Conservation (phyloP, 2,113 vertebrate species). For the Guaruba guarouba region DNA sequence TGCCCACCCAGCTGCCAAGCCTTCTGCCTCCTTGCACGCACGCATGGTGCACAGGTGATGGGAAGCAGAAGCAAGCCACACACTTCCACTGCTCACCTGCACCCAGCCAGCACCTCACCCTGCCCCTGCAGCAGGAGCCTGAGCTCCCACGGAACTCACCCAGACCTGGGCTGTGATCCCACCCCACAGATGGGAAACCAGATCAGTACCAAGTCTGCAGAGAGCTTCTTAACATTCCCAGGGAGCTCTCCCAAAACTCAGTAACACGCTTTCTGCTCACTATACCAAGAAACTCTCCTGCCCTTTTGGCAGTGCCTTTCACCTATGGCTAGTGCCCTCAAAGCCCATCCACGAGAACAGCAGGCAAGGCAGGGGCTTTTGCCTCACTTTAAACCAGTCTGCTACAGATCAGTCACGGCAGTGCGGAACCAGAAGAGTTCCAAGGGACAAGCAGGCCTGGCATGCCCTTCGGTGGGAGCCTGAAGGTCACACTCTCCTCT, state of each 20-base stretch:
- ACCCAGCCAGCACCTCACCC: neutral
- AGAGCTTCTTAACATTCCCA: neutral
- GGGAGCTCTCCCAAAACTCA: neutral
- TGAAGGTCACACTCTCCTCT: slow-evolving; percentile 76
- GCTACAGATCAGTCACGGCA: neutral
- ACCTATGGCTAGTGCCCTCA: neutral
- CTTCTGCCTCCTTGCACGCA: neutral
- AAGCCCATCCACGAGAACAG: neutral
- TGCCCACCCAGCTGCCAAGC: neutral
- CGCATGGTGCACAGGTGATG: neutral
- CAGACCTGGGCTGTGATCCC: neutral
- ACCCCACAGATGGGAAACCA: neutral
- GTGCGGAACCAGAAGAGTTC: neutral
- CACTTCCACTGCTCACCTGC: neutral
- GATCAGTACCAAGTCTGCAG: neutral
- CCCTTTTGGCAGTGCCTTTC: neutral
- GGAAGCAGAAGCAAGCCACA: neutral
- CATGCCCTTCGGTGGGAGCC: slow-evolving; percentile 73
- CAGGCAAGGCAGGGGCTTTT: neutral
- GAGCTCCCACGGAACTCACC: neutral
- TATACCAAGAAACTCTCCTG: neutral
- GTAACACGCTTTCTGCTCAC: neutral
- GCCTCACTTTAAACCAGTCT: neutral
- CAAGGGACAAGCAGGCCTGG: neutral
- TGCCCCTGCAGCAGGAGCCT: neutral